Evolutionary conservation across 64 coral and sea anemone species (phyloP).

Genomic region (Dendrophyllia cribrosa): DNA sequence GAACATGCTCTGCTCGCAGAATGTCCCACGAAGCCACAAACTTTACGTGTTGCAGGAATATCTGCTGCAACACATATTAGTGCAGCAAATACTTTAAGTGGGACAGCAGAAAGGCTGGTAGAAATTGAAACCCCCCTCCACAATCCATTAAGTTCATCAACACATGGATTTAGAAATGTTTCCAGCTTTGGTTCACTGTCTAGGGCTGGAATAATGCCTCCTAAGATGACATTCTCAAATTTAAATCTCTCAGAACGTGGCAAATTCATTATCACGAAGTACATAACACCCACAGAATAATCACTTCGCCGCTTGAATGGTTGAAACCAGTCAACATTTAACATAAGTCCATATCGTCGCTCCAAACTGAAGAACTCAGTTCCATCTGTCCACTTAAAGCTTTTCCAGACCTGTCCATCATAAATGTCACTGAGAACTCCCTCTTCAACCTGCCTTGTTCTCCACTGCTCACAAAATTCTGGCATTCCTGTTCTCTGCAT

Average conservation of each 20-base stretch:
- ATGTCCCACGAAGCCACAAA: constrained; percentile 46
- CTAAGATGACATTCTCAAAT: constrained; percentile 48
- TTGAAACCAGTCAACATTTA: constrained; percentile 57
- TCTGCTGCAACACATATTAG: constrained; percentile 41
- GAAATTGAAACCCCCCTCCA: constrained; percentile 38
- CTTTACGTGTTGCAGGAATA: constrained; percentile 36
- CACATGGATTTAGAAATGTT: constrained; percentile 39
- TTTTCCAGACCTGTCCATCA: constrained; percentile 61
- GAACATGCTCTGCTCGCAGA: constrained; percentile 29
- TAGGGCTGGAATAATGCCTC: constrained; percentile 35
- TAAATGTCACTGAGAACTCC: constrained; percentile 28
- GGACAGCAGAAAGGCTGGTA: background rate
- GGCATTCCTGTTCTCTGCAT: constrained; percentile 31
- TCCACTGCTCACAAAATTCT: constrained; percentile 42
- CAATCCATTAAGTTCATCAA: constrained; percentile 31
- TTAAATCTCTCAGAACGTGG: constrained; percentile 51
- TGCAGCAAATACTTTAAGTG: constrained; percentile 30
- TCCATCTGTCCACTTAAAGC: constrained; percentile 38
- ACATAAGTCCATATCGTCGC: constrained; percentile 52
- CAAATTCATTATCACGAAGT: constrained; percentile 64
- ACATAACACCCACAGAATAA: constrained; percentile 74
- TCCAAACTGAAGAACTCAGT: constrained; percentile 39
- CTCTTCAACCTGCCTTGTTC: constrained; percentile 8
- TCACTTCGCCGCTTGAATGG: constrained; percentile 44
- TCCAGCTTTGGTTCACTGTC: constrained; percentile 46